Evolutionary conservation across 2,888 invertebrate species (phyloP), one percentile per base, ranked within the genome.

Genomic region (Drosophila ustulata): DNA sequence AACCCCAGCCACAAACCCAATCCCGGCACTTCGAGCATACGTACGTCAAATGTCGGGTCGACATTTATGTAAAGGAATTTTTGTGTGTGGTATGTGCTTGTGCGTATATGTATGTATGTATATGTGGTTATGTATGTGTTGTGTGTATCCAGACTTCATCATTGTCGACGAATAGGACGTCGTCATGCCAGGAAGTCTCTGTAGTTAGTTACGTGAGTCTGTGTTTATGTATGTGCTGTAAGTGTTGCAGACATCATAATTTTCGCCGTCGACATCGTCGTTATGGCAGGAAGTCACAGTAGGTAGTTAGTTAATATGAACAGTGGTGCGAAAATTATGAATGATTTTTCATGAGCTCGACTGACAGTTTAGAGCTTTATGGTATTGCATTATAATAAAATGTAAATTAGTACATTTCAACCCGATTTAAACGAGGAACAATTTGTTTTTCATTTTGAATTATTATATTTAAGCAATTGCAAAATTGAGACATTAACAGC

Each of bases 221-320:
- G 37, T n/a, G 37, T 5, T 37, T 37, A 37, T 37, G n/a, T n/a
- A 37, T 11, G n/a, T 37, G n/a, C n/a, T 11, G 11, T 34, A 5
- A n/a, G 37, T 37, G 5, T 37, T 4, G n/a, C 37, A n/a, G 37
- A 37, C 37, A n/a, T 41, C 57, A 47, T 18, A 18, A 18, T 18
- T 18, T 18, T 50, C 59, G 67, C 67, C 77, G 41, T 61, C 68
- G 74, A 68, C 78, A 30, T 30, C 30, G 59, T 69, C 81, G 64
- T 71, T 66, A 63, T 74, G 88, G 56, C 86, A 83, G 88, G 88
- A 85, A 89, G 87, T 85, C 85, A 85, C 82, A 82, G 78, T 88
- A 66, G 83, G 88, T 75, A 82, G 80, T 88, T 88, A 88, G 89
- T 89, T 85, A 85, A 85, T 89, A 89, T 87, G 87, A 87, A 85